Percentiles rank a stretch among this genome's conserved stretches.
These are phyloP conservation scores for Procavia capensis DNA, from an alignment of 2,113 vertebrate genomes.

Conservation along the genomic window DNA sequence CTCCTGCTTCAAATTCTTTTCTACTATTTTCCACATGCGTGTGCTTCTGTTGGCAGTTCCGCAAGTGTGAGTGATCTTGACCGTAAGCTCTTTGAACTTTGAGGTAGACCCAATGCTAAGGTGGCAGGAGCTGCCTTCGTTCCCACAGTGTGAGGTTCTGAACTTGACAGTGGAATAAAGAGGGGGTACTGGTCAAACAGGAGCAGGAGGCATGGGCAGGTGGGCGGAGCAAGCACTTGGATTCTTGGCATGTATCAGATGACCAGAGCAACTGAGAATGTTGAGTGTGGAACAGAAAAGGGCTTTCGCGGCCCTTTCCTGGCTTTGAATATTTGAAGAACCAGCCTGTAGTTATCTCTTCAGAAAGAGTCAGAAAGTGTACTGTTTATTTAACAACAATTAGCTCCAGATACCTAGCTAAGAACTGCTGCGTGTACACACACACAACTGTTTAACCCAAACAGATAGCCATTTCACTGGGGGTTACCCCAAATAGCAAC, in stretches of 20 bases:
- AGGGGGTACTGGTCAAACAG: neutral
- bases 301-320: neutral
- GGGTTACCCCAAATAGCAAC: neutral
- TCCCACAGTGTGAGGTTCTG: neutral
- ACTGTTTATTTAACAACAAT: neutral
- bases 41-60: slow-evolving; percentile 50
- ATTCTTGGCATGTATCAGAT: neutral
- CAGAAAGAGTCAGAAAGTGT: neutral
- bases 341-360: neutral
- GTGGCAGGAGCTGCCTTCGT: neutral
- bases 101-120: neutral
- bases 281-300: neutral
- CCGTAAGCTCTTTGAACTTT: slow-evolving; percentile 15
- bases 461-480: neutral
- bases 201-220: neutral
- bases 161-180: neutral
- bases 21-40: slow-evolving; percentile 45
- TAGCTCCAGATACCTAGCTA: neutral
- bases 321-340: neutral
- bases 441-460: neutral
- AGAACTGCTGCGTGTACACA: neutral
- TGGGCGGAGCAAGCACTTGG: rapidly evolving
- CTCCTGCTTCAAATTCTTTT: slow-evolving; percentile 52
- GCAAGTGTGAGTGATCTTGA: neutral
- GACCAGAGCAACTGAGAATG: no score